Percentiles rank a stretch among this genome's conserved stretches.
These are phyloP conservation scores for Mesochorus sp. DNA, from an alignment of 2,888 invertebrate genomes.

Conservation along the genomic window DNA sequence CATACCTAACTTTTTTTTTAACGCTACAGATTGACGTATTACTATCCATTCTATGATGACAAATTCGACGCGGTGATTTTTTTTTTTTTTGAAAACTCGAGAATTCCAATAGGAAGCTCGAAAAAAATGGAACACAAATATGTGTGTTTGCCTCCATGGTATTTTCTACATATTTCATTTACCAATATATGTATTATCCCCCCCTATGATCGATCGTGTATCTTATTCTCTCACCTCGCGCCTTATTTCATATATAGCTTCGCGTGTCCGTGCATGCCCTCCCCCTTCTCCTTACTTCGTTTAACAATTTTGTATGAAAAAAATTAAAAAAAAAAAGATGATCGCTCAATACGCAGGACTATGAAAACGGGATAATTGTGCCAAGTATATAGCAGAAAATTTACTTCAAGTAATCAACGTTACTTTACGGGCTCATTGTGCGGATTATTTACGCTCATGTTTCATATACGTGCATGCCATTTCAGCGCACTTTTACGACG, in stretches of 20 bases:
- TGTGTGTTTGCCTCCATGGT: no score
- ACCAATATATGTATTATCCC: constrained; percentile 26
- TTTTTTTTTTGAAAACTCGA: no score
- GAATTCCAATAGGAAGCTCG: no score
- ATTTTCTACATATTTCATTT: constrained; percentile 27
- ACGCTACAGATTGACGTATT: no score
- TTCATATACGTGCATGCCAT: constrained; percentile 29
- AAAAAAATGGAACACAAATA: no score
- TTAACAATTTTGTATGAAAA: constrained; percentile 30
- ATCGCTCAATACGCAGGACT: neutral
- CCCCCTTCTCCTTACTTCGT: constrained; percentile 10
- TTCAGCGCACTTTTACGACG: constrained; percentile 54
- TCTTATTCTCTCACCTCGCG: constrained; percentile 53
- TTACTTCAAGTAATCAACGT: constrained; percentile 44
- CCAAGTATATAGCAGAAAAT: constrained; percentile 17
- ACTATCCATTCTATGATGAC: no score
- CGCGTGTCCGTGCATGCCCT: neutral
- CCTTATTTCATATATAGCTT: neutral
- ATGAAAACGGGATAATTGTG: neutral
- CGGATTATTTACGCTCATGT: constrained; percentile 39
- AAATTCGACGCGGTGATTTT: no score
- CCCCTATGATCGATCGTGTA: constrained; percentile 53
- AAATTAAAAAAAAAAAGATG: neutral
- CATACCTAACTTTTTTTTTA: no score
- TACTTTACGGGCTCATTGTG: constrained; percentile 53